These are phyloP conservation scores for Ophiodon elongatus DNA, from an alignment of 2,113 vertebrate species.

Conservation along the genomic window DNA sequence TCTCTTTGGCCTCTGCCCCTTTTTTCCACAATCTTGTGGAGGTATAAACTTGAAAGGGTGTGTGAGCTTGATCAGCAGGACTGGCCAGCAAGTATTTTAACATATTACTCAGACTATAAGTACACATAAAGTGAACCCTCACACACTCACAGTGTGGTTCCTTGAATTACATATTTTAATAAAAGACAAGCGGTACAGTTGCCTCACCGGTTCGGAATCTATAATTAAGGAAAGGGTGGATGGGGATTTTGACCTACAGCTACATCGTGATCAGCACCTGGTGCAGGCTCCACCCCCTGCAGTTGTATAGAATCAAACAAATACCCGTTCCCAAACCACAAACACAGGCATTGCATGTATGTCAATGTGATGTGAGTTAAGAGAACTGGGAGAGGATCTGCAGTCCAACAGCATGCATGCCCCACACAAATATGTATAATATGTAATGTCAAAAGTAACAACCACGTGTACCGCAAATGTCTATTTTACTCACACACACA, in stretches of 20 bases:
- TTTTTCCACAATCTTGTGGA: slow-evolving; percentile 31
- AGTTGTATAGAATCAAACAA: slow-evolving; percentile 34
- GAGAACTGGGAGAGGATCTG: slow-evolving; percentile 13
- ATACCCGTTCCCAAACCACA: slow-evolving; percentile 53
- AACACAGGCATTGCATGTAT: slow-evolving; percentile 19
- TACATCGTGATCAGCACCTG: slow-evolving; percentile 8
- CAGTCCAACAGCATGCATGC: slow-evolving; percentile 7
- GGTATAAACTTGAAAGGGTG: slow-evolving; percentile 63
- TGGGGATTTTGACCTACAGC: slow-evolving; percentile 19
- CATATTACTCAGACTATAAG: slow-evolving; percentile 47
- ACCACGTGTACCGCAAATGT: slow-evolving; percentile 19
- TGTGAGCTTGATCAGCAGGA: slow-evolving; percentile 74
- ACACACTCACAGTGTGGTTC: neutral
- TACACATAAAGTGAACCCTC: slow-evolving; percentile 9
- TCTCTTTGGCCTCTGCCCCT: slow-evolving; percentile 49
- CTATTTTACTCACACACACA: slow-evolving; percentile 8
- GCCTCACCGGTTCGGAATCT: slow-evolving; percentile 15
- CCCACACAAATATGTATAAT: neutral
- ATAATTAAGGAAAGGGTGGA: neutral
- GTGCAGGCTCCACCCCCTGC: slow-evolving; percentile 9
- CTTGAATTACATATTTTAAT: neutral
- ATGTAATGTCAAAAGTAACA: slow-evolving; percentile 8
- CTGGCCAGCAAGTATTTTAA: slow-evolving; percentile 43
- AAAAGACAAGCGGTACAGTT: neutral
- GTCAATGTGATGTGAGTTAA: slow-evolving; percentile 36